phyloP scores from a whole-genome alignment of 1,140 invertebrate species.

The Tetramorium simillimum region DNA sequence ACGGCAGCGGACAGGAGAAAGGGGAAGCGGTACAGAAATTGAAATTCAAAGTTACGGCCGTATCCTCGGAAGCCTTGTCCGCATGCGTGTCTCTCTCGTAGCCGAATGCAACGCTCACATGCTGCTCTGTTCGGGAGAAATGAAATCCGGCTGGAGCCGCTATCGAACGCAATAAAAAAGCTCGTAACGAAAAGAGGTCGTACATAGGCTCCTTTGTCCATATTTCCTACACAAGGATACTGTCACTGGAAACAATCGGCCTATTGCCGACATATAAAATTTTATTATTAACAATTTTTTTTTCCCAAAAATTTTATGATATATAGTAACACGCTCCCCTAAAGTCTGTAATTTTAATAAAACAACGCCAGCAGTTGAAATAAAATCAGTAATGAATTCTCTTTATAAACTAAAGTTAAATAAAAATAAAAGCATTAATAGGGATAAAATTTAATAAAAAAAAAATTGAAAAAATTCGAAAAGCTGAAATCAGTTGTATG shows the following conservation, averaged over 20 bases:
- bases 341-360: background rate
- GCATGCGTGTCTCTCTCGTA: constrained; percentile 45
- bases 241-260: background rate
- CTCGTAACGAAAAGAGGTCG: constrained; percentile 43
- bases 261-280: background rate
- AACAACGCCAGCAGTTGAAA: background rate
- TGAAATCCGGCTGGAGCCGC: constrained; percentile 31
- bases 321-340: background rate
- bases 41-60: constrained; percentile 65
- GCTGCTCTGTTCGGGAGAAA: constrained; percentile 24
- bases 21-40: constrained; percentile 29
- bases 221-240: background rate
- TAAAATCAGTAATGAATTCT: background rate
- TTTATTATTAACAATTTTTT: constrained; percentile 45
- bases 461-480: background rate
- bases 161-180: constrained; percentile 38
- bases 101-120: constrained; percentile 17
- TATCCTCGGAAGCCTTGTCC: constrained; percentile 39
- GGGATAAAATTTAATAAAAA: background rate
- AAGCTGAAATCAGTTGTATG: background rate
- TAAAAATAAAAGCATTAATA: background rate
- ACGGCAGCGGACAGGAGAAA: constrained; percentile 9
- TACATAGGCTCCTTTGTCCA: background rate
- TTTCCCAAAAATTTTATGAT: background rate
- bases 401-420: background rate